A percentile compares a stretch with the other conserved stretches of the same genome.
Evolutionary conservation across 1,140 invertebrate genomes (phyloP).

Genomic region (Magallana gigas): DNA sequence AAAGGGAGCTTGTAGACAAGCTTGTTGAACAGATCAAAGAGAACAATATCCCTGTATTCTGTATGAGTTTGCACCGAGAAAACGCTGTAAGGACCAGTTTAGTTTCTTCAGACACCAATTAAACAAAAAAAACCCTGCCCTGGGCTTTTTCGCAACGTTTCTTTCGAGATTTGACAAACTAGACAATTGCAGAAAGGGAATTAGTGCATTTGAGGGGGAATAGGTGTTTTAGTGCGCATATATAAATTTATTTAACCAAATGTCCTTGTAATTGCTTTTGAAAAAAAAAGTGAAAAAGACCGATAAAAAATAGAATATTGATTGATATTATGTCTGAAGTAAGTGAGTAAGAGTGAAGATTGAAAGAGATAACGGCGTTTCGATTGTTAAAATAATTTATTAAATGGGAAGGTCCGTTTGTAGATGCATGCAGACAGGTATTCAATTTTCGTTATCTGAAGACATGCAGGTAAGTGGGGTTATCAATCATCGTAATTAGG

Average conservation of each 20-base stretch:
- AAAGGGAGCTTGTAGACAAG: background rate
- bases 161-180: background rate
- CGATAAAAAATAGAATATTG: no score
- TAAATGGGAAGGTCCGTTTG: no score
- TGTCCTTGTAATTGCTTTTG: no score
- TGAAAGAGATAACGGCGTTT: background rate
- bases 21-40: conserved; percentile 2
- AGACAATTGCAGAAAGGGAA: no score
- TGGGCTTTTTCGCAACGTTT: background rate
- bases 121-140: background rate
- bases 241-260: no score
- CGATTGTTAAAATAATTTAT: no score
- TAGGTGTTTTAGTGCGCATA: no score
- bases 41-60: background rate
- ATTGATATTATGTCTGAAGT: background rate
- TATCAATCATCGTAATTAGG: background rate
- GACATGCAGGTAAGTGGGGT: background rate
- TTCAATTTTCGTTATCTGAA: background rate
- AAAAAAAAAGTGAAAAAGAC: no score
- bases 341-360: background rate
- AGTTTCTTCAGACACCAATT: conserved; percentile 6
- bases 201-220: no score
- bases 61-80: conserved; percentile 22
- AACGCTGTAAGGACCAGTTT: background rate
- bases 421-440: background rate